Conservation (phyloP, 2,888 invertebrate species). For the Plagodis dolabraria region DNA sequence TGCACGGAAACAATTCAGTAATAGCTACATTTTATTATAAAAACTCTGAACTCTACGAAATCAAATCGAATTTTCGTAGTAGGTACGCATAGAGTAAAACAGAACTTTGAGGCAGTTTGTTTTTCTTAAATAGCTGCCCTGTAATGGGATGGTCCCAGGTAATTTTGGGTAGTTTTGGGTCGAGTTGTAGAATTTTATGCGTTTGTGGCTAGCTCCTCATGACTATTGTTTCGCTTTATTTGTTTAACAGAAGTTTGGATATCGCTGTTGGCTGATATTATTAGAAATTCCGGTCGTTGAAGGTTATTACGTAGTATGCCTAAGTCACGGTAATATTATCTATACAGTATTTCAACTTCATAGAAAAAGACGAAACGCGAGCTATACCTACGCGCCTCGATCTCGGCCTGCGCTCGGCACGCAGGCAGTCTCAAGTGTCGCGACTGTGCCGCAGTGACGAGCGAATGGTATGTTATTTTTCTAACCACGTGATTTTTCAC, state of each 20-base stretch:
- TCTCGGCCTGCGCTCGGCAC: too few species aligned
- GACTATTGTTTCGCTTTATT: conserved; percentile 23
- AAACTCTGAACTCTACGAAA: neutral
- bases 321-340: too few species aligned
- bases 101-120: conserved; percentile 34
- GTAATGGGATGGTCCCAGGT: conserved; percentile 31
- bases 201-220: conserved; percentile 19
- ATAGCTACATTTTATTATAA: neutral
- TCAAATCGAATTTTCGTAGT: conserved; percentile 15
- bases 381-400: too few species aligned
- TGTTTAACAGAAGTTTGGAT: conserved; percentile 10
- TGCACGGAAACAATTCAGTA: neutral
- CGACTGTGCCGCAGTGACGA: too few species aligned
- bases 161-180: conserved; percentile 30
- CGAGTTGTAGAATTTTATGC: conserved; percentile 26
- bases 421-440: too few species aligned
- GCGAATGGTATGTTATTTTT: too few species aligned
- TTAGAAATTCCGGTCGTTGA: neutral
- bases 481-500: too few species aligned
- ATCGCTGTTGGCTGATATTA: conserved; percentile 10
- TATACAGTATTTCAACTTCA: too few species aligned
- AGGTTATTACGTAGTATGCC: conserved; percentile 1
- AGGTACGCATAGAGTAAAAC: conserved; percentile 9
- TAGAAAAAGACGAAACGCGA: too few species aligned
- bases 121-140: conserved; percentile 38